Evolutionary conservation across 2,113 vertebrate genomes (phyloP).

Genomic region (Carassius auratus): DNA sequence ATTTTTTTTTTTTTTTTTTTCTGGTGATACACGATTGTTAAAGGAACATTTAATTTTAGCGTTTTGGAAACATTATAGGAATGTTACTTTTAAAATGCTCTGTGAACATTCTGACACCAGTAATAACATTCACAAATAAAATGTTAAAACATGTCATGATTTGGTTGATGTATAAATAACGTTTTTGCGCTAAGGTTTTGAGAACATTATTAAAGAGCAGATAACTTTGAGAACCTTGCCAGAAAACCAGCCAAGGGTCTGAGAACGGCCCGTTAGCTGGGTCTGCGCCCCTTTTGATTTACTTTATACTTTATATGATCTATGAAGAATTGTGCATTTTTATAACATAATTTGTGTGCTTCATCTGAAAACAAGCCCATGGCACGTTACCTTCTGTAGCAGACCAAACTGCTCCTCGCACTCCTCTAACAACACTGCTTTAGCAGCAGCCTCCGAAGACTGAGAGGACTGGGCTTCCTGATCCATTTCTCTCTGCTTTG

Average conservation of each 20-base stretch:
- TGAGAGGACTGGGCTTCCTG: neutral
- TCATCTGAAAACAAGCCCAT: neutral
- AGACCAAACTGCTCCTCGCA: constrained; percentile 73
- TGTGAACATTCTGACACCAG: no score
- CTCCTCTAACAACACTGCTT: constrained; percentile 62
- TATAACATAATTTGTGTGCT: no score
- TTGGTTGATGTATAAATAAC: neutral
- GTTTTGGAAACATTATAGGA: no score
- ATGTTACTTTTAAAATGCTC: no score
- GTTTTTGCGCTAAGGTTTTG: neutral
- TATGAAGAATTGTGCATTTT: neutral
- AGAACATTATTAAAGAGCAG: neutral
- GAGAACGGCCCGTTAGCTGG: neutral
- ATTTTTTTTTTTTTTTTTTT: no score
- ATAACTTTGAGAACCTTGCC: neutral
- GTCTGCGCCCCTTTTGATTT: neutral
- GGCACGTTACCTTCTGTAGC: constrained; percentile 62
- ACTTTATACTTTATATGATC: no score
- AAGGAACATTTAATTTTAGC: no score
- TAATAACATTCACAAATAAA: neutral
- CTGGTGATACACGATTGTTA: no score
- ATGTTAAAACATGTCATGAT: neutral
- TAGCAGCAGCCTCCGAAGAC: constrained; percentile 48
- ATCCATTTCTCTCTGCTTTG: constrained; percentile 36
- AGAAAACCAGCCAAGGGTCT: no score